Percentiles rank a stretch among this genome's conserved stretches.
Conservation (phyloP, 1,140 invertebrate species). For the Brachionus paranguensis region DNA sequence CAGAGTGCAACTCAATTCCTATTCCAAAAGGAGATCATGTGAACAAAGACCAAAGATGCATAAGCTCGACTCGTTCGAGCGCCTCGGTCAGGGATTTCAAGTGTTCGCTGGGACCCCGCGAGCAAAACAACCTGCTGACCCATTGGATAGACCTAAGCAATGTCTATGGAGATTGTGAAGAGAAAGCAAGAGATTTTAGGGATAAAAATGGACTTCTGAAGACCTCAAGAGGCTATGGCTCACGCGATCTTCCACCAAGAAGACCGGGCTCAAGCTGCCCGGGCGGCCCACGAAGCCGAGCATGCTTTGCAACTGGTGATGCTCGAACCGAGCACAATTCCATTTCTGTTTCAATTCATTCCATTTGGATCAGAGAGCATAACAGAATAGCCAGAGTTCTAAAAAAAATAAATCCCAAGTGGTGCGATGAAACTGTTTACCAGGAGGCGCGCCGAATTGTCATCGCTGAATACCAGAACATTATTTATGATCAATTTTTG, state of each 20-base stretch:
- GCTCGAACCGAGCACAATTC: background rate
- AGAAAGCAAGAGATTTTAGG: background rate
- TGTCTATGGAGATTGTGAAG: background rate
- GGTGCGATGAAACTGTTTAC: slow-evolving; percentile 45
- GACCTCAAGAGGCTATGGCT: background rate
- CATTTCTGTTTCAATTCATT: slow-evolving; percentile 61
- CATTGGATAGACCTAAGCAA: background rate
- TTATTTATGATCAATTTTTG: slow-evolving; percentile 87
- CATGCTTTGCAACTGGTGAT: slow-evolving; percentile 15
- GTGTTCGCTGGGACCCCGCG: background rate
- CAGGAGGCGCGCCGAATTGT: slow-evolving; percentile 77
- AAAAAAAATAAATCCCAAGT: slow-evolving; percentile 38
- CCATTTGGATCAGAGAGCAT: slow-evolving; percentile 60
- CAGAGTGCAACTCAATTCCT: slow-evolving; percentile 2
- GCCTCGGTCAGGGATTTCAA: background rate
- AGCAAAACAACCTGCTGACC: background rate
- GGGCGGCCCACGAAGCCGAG: background rate
- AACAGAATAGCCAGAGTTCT: slow-evolving; percentile 44
- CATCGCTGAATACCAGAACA: slow-evolving; percentile 82
- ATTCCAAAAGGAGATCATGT: background rate
- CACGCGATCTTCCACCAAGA: background rate
- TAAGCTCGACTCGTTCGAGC: background rate
- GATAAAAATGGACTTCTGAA: background rate
- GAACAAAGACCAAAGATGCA: background rate
- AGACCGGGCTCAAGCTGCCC: background rate